Percentiles rank a stretch among this genome's conserved stretches.
phyloP scores from a whole-genome alignment of 1,140 invertebrate species.

The Lepeophtheirus salmonis region DNA sequence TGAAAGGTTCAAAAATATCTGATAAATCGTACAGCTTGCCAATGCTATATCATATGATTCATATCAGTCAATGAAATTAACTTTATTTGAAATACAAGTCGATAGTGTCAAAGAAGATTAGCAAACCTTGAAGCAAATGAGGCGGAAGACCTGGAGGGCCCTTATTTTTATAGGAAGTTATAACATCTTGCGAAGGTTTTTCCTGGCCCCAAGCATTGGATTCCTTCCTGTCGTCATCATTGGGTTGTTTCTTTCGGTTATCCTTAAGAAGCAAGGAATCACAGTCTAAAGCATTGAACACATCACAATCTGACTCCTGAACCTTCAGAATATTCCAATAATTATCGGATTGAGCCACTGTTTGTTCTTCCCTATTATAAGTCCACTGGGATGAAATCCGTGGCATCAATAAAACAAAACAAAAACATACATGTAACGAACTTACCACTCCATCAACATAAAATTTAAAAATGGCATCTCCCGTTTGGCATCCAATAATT shows the following conservation, averaged over 20 bases:
- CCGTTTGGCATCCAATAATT: constrained; percentile 4
- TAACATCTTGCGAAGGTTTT: background rate
- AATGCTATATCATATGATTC: too few relatives aligned
- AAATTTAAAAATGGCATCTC: constrained; percentile 5
- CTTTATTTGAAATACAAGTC: too few relatives aligned
- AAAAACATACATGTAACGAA: too few relatives aligned
- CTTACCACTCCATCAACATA: background rate
- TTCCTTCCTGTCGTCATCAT: background rate
- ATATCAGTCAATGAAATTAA: too few relatives aligned
- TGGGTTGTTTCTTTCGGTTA: background rate
- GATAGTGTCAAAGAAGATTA: too few relatives aligned
- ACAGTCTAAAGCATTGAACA: constrained; percentile 13
- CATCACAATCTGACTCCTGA: background rate
- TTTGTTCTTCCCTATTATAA: background rate
- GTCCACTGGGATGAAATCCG: constrained; percentile 3
- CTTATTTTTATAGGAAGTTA: constrained; percentile 2
- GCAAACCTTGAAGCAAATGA: constrained; percentile 8
- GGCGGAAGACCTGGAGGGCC: constrained; percentile 9
- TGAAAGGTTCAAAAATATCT: too few relatives aligned
- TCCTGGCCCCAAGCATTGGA: constrained; percentile 7
- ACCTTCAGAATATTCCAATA: constrained; percentile 4
- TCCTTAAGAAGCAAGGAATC: constrained; percentile 3
- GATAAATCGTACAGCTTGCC: too few relatives aligned
- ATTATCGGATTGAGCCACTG: background rate
- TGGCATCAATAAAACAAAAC: background rate